phyloP scores from a whole-genome alignment of 2,113 vertebrate genomes.

The Apistogramma diplotaenia region DNA sequence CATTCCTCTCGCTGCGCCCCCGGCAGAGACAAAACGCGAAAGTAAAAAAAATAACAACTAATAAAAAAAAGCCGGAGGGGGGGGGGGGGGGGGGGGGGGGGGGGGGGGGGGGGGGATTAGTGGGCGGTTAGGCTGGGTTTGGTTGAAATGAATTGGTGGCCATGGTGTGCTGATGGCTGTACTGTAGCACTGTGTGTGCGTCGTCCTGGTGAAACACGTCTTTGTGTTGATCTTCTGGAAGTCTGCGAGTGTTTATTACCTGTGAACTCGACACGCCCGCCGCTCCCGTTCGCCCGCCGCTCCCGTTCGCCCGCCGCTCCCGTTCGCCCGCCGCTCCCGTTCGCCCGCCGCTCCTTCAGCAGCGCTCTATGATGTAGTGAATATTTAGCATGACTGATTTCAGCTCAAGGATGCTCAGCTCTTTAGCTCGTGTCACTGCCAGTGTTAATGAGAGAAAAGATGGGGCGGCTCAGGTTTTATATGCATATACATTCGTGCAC shows the following conservation, averaged over 20 bases:
- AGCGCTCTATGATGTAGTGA: not conserved
- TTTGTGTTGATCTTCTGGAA: constrained; percentile 27
- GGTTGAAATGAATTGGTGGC: constrained; percentile 55
- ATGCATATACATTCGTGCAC: not conserved
- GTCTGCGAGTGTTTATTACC: constrained; percentile 19
- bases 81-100: too few relatives aligned
- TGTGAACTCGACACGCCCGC: constrained; percentile 6
- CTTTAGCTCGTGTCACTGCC: not conserved
- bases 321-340: too few relatives aligned
- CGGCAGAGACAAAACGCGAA: too few relatives aligned
- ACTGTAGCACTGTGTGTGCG: not conserved
- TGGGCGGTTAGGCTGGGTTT: constrained; percentile 63
- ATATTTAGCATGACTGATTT: not conserved
- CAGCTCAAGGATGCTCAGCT: not conserved
- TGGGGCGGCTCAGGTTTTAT: not conserved
- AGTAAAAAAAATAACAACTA: too few relatives aligned
- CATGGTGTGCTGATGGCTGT: constrained; percentile 40
- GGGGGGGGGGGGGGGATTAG: too few relatives aligned
- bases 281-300: too few relatives aligned
- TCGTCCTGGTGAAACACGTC: not conserved
- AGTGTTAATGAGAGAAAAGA: not conserved
- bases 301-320: too few relatives aligned
- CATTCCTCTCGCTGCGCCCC: too few relatives aligned
- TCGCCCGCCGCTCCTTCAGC: too few relatives aligned
- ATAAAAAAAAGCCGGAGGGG: too few relatives aligned